phyloP scores from a whole-genome alignment of 2,797 vertebrate species.

The Crypturellus tataupa region DNA sequence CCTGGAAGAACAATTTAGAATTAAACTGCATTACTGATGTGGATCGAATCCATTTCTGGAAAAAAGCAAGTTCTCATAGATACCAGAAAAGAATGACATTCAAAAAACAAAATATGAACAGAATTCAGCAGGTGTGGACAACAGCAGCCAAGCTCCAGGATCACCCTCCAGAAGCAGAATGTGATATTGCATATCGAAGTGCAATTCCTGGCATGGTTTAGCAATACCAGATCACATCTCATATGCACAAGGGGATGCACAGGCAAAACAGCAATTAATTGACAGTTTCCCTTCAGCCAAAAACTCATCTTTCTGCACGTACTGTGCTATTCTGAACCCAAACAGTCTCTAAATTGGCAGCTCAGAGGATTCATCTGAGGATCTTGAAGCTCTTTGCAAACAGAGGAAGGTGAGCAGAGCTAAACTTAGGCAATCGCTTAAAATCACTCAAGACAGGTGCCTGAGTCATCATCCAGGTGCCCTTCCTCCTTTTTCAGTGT shows the following conservation, averaged over 20 bases:
- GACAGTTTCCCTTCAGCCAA: not conserved
- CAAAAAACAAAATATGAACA: not conserved
- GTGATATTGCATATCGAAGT: not conserved
- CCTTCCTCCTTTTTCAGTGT: not conserved
- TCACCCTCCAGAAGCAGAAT: not conserved
- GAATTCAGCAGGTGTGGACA: not conserved
- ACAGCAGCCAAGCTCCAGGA: not conserved
- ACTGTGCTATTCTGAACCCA: not conserved
- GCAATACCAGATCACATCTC: slow-evolving; percentile 7
- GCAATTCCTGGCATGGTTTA: not conserved
- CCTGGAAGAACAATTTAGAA: not conserved
- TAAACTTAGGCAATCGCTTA: not conserved
- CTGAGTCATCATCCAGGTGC: not conserved
- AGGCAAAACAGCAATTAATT: not conserved
- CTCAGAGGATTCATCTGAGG: not conserved
- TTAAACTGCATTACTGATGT: not conserved
- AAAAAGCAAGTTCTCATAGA: not conserved
- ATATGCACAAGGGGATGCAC: not conserved
- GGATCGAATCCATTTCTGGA: not conserved
- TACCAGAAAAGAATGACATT: not conserved
- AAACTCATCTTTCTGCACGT: not conserved
- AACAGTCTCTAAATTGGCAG: not conserved
- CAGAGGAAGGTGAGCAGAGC: not conserved
- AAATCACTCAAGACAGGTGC: not conserved
- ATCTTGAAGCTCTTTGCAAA: not conserved